These are phyloP conservation scores for Phania funesta DNA, from an alignment of 2,888 invertebrate species.

Conservation along the genomic window DNA sequence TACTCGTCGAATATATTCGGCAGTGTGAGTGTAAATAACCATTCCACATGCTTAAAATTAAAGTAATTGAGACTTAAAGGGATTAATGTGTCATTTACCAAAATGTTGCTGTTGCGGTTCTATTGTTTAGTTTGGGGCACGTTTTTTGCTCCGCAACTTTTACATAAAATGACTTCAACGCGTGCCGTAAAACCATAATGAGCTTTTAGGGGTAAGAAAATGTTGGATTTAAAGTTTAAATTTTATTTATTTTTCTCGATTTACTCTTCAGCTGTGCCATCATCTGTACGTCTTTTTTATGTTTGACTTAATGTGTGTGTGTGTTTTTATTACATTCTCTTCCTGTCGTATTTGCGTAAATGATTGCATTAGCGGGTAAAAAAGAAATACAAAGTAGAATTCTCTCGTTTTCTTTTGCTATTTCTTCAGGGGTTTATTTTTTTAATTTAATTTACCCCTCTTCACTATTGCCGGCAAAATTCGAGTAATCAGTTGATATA, in stretches of 20 bases:
- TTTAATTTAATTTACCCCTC: constrained; percentile 31
- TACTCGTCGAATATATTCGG: constrained; percentile 9
- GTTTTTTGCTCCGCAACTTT: neutral
- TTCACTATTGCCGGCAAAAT: constrained; percentile 63
- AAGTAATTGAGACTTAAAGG: constrained; percentile 69
- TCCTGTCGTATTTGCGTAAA: constrained; percentile 56
- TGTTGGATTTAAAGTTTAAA: constrained; percentile 64
- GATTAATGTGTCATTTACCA: constrained; percentile 67
- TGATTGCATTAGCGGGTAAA: constrained; percentile 58
- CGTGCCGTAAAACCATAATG: constrained; percentile 52
- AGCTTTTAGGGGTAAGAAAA: constrained; percentile 53
- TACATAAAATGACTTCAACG: constrained; percentile 46
- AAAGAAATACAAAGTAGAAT: constrained; percentile 26
- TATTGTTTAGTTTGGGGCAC: neutral
- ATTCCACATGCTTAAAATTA: constrained; percentile 63
- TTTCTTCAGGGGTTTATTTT: neutral
- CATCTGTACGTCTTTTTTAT: constrained; percentile 11
- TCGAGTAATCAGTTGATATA: constrained; percentile 64
- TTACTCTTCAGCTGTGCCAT: constrained; percentile 6
- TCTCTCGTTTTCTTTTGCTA: constrained; percentile 29
- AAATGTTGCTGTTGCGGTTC: constrained; percentile 46
- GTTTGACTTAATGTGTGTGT: neutral
- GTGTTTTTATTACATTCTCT: constrained; percentile 5
- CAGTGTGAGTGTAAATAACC: constrained; percentile 33
- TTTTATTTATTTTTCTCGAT: constrained; percentile 60